These are phyloP conservation scores for Apaloderma vittatum DNA, from an alignment of 2,113 vertebrate genomes.

Conservation along the genomic window DNA sequence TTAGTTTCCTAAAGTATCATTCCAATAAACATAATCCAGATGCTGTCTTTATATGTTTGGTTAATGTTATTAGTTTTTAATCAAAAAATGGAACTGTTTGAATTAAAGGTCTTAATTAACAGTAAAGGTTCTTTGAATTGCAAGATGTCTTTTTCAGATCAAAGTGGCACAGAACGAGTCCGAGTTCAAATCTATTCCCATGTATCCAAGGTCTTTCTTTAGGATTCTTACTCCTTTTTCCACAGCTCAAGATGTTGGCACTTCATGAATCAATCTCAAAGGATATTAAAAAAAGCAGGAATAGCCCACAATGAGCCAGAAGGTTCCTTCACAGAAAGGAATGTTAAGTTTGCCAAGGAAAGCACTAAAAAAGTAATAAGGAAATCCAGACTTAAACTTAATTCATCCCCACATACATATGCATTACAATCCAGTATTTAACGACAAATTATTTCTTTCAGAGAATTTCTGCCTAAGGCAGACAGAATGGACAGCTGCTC, in stretches of 20 bases:
- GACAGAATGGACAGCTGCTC: slow-evolving; percentile 32
- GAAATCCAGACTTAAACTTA: slow-evolving; percentile 63
- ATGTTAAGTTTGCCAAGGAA: slow-evolving; percentile 54
- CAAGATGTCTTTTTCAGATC: slow-evolving; percentile 54
- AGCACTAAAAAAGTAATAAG: slow-evolving; percentile 63
- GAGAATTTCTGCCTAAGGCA: slow-evolving; percentile 11
- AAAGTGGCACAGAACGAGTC: slow-evolving; percentile 70
- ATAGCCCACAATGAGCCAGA: slow-evolving; percentile 56
- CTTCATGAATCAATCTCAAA: slow-evolving; percentile 70
- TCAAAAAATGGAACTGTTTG: slow-evolving; percentile 42
- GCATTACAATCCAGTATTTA: slow-evolving; percentile 55
- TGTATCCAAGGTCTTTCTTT: slow-evolving; percentile 38
- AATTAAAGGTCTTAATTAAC: slow-evolving; percentile 48
- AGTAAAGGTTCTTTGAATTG: slow-evolving; percentile 72
- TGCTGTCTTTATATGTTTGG: background rate
- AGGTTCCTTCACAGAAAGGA: slow-evolving; percentile 55
- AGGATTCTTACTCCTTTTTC: slow-evolving; percentile 69
- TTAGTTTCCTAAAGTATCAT: background rate
- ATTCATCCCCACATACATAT: slow-evolving; percentile 42
- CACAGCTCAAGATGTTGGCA: slow-evolving; percentile 61
- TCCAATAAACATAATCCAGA: slow-evolving; percentile 13
- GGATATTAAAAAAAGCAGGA: slow-evolving; percentile 66
- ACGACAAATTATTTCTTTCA: slow-evolving; percentile 46
- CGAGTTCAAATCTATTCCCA: slow-evolving; percentile 73
- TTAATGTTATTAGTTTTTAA: slow-evolving; percentile 46